A percentile compares a stretch with the other conserved stretches of the same genome.
phyloP scores from a whole-genome alignment of 2,888 invertebrate genomes.

The Lithophane socia region DNA sequence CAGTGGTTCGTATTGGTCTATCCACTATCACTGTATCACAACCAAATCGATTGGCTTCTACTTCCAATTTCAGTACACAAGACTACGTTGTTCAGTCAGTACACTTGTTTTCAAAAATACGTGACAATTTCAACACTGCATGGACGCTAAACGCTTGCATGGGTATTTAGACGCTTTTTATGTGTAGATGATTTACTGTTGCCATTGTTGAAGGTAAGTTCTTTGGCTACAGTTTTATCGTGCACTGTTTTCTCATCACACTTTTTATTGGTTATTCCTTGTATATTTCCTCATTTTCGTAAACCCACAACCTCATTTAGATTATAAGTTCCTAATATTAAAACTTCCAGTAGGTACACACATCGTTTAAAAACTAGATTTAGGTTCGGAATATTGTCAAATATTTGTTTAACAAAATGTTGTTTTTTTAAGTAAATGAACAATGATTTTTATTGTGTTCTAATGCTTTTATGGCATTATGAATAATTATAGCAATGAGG shows the following conservation, averaged over 20 bases:
- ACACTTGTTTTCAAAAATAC: slow-evolving; percentile 76
- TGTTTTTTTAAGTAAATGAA: neutral
- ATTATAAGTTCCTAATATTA: slow-evolving; percentile 18
- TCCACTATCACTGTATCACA: slow-evolving; percentile 86
- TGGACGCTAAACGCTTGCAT: slow-evolving; percentile 87
- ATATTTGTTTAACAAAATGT: neutral
- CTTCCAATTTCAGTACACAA: slow-evolving; percentile 79
- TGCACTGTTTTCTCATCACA: slow-evolving; percentile 55
- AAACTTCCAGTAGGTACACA: slow-evolving; percentile 1
- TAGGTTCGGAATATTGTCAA: slow-evolving; percentile 3
- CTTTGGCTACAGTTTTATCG: slow-evolving; percentile 73
- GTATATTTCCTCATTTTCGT: slow-evolving; percentile 18
- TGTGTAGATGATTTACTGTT: slow-evolving; percentile 82
- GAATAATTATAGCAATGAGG: accelerated
- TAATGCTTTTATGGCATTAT: neutral
- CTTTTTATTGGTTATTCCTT: slow-evolving; percentile 37
- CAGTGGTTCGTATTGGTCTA: slow-evolving; percentile 88
- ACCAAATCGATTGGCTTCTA: slow-evolving; percentile 81
- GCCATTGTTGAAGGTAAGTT: slow-evolving; percentile 65
- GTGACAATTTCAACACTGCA: slow-evolving; percentile 85
- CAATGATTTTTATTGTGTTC: neutral
- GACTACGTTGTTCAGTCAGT: slow-evolving; percentile 78
- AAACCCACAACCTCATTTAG: slow-evolving; percentile 29
- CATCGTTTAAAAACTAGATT: neutral
- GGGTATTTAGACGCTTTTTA: slow-evolving; percentile 87